Base-by-base conservation (phyloP, 2,888 invertebrate genomes). In the Ophioninae sp. region DNA sequence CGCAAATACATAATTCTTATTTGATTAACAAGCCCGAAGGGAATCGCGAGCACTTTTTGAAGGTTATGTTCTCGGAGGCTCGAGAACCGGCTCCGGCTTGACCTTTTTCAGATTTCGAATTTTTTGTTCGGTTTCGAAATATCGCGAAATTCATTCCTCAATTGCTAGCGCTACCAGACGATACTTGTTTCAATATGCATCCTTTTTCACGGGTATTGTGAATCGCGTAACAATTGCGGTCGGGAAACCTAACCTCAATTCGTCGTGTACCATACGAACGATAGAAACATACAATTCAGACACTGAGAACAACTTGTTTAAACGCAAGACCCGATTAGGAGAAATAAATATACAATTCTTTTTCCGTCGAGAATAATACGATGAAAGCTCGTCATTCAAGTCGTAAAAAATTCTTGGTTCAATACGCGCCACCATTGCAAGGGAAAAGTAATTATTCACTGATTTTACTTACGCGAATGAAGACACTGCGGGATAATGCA, bases 391-490 rank as follows among this genome's bases (percentile, higher is more conserved):
- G 23, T 13, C 3, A 13, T 41, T 59, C n/a, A 10, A 20, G 61
- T 30, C 13, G 6, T 17, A n/a, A 41, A 30, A 57, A 65, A 13
- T 10, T 17, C 17, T 6, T 78, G 78, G 67, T 8, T 41, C 72
- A 77, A 13, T 44, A 0, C 5, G n/a, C 0, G 23, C 2, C n/a
- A 20, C 17, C 2, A 20, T 59, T 7, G 2, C 8, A 13, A 61
- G 23, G 20, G 20, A 56, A 20, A 64, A 44, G 7, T 41, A 70
- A 7, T 44, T 61, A 37, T 2, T 8, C 20, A 23, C 44, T 37
- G 5, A 17, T 20, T 69, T 64, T 62, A 85, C 85, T 65, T 86
- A 87, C 87, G 56, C 85, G 85, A 21, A 73, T 64, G 17, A 62
- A 68, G 7, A 81, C 23, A 23, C 62, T 73, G n/a, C 77, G 68